Base-by-base conservation (phyloP, 1,140 invertebrate species). In the Eupristina koningsbergeri region DNA sequence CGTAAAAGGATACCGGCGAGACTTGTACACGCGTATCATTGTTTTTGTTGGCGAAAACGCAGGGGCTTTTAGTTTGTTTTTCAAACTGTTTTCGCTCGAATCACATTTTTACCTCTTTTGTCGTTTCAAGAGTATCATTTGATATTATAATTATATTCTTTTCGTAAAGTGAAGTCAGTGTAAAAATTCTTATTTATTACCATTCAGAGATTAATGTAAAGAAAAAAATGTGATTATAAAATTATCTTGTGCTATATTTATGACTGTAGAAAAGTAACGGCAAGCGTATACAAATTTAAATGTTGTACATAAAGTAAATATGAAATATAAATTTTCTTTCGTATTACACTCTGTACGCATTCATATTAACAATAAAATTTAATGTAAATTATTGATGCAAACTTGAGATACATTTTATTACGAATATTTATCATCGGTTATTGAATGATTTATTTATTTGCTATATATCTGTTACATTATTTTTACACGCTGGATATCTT, bases 1-100 rank as follows among this genome's bases (percentile, higher is more conserved):
- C n/a, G 81, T 78, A 83, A 83, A 71, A 78, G 63, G 81, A 83
- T 76, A 83, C 81, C 75, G 41, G 31, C 53, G 41, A 53, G 58
- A 61, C 39, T 3, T 63, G 73, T 13, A 15, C 36, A 13, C 77
- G 17, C 63, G 78, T 61, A 58, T 83, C 81, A 78, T 78, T 83
- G 81, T 78, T 83, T 69, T 77, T 7, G 36, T 41, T 39, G 7
- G 53, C 39, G 26, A 41, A 63, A 78, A 61, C 58, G 9, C 9
- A 34, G 19, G 34, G 26, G 69, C 73, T 73, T 74, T 47, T 64
- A 13, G 22, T 6, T 22, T 29, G 36, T 75, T 39, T 67, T 74
- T 81, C 61, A 15, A 75, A 26, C 36, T 31, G 41, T 64, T 78
- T 63, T 64, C 45, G n/a, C 31, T 50, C 15, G 31, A 36, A 31